Evolutionary conservation across 2,797 vertebrate species (phyloP).

Genomic region (Urophycis tenuis): DNA sequence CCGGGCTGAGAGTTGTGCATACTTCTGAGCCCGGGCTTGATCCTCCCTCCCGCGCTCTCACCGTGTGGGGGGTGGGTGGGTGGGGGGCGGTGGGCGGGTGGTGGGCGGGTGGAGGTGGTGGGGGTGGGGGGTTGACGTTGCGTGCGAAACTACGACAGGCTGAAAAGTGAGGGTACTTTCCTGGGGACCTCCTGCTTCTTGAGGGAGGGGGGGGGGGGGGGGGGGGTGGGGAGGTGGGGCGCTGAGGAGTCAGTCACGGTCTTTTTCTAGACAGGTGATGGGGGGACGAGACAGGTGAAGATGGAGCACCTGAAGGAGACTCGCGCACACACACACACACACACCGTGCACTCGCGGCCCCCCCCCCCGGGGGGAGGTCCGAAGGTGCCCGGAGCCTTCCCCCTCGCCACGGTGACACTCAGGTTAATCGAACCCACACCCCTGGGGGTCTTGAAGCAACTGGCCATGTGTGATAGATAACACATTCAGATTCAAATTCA

Average conservation of each 20-base stretch:
- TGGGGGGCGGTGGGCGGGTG: conserved; percentile 11
- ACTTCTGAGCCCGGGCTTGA: conserved; percentile 18
- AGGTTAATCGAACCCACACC: neutral
- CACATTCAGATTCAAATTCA: neutral
- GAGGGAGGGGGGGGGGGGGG: neutral
- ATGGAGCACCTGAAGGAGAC: neutral
- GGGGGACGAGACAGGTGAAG: neutral
- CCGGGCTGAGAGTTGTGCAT: conserved; percentile 41
- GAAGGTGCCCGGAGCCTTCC: neutral
- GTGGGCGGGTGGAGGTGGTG: conserved; percentile 5
- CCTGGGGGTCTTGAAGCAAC: no score
- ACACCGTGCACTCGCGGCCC: neutral
- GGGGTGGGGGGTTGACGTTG: neutral
- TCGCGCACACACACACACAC: no score
- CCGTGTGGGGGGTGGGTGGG: neutral
- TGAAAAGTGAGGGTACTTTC: no score
- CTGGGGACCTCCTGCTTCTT: no score
- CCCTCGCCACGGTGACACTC: neutral
- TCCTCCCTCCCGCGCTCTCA: conserved; percentile 2
- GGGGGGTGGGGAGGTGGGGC: no score
- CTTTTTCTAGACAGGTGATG: neutral
- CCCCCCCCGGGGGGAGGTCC: neutral
- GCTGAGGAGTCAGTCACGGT: neutral
- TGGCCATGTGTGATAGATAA: no score
- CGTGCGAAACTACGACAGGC: no score